Base-by-base conservation (phyloP, 2,888 invertebrate species). In the Acleris emargana region DNA sequence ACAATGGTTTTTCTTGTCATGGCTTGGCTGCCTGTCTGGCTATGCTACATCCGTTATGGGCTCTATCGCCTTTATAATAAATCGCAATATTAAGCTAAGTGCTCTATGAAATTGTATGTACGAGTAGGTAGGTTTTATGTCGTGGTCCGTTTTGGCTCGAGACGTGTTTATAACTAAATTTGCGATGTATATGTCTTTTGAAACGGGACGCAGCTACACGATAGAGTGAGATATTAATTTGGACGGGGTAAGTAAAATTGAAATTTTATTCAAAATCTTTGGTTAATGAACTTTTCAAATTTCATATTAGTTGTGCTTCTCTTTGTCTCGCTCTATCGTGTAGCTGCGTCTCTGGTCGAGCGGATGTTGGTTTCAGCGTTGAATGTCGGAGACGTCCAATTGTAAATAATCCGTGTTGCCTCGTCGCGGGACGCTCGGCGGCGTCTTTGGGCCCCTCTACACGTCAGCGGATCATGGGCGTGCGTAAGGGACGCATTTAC, bases 51-150 rank as follows among this genome's bases (percentile, higher is more conserved):
- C 49, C 7, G 52, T 62, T 28, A 42, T 58, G 57, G 51, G 45
- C 28, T 57, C 32, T 43, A 43, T 50, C 22, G 57, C 58, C 45
- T 63, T 63, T 42, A 38, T 55, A 25, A 53, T 49, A 52, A 42
- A 32, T 17, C 47, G 62, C 28, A 52, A 51, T 45, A 18, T 51
- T 11, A 16, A 16, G 43, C 16, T n/a, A 16, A 5, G 16, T n/a
- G n/a, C n/a, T 4, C n/a, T n/a, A 43, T 43, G n/a, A 43, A 43
- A 43, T n/a, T 43, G 6, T n/a, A 43, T 43, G 16, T n/a, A n/a
- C n/a, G n/a, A n/a, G n/a, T 32, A 32, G 32, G 32, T 11, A 32
- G 32, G 32, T 32, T 11, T 32, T 3, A 32, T 32, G 2, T 32
- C 32, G 32, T 11, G 32, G 32, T 11, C 32, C 11, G 32, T 3